A percentile compares a stretch with the other conserved stretches of the same genome.
These are phyloP conservation scores for Euwallacea similis DNA, from an alignment of 1,140 invertebrate genomes.

Conservation along the genomic window DNA sequence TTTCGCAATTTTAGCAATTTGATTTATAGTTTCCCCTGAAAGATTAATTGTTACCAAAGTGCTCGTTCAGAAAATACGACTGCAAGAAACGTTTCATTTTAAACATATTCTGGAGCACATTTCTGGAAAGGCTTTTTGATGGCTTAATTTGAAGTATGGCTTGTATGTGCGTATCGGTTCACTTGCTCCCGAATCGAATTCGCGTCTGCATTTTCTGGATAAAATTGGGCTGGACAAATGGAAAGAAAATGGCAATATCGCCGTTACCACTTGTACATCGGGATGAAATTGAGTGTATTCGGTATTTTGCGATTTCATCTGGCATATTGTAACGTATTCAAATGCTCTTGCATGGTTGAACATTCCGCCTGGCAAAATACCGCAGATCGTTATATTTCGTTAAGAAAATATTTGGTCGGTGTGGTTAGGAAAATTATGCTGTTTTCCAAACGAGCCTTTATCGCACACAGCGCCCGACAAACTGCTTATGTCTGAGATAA, in stretches of 20 bases:
- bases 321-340: constrained; percentile 36
- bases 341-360: constrained; percentile 26
- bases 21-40: constrained; percentile 16
- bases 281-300: constrained; percentile 30
- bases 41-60: constrained; percentile 26
- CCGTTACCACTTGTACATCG: constrained; percentile 23
- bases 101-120: constrained; percentile 10
- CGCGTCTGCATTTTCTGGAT: background rate
- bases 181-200: background rate
- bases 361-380: constrained; percentile 30
- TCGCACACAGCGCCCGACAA: background rate
- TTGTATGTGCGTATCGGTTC: background rate
- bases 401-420: constrained; percentile 22
- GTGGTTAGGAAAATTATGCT: background rate
- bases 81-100: constrained; percentile 21
- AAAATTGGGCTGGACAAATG: constrained; percentile 1
- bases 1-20: constrained; percentile 15
- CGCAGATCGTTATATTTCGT: constrained; percentile 19
- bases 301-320: constrained; percentile 31
- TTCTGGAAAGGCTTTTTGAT: constrained; percentile 1
- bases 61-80: constrained; percentile 7
- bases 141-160: constrained; percentile 9
- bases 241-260: constrained; percentile 24
- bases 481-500: constrained; percentile 2
- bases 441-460: background rate